These are phyloP conservation scores for Rhamphomyia laevipes DNA, from an alignment of 2,888 invertebrate genomes.

Conservation along the genomic window DNA sequence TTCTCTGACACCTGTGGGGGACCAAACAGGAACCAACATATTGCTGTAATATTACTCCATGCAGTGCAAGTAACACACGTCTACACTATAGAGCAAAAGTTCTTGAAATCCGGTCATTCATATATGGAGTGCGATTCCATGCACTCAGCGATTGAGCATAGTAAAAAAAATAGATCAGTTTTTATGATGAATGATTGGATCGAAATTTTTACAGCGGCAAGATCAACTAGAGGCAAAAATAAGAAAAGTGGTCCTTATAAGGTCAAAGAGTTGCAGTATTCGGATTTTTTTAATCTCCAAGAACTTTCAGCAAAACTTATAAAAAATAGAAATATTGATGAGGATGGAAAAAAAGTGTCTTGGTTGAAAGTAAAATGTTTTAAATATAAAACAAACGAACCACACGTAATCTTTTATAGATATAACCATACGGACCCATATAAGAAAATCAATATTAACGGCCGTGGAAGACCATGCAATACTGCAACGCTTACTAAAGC, in stretches of 20 bases:
- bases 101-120: constrained; percentile 20
- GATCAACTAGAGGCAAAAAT: constrained; percentile 4
- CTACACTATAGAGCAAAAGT: constrained; percentile 17
- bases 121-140: constrained; percentile 4
- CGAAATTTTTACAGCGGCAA: constrained; percentile 3
- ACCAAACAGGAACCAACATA: constrained; percentile 17
- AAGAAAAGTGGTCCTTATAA: constrained; percentile 1
- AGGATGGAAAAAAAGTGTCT: constrained; percentile 1
- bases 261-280: constrained; percentile 1
- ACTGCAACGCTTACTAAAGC: too few species aligned
- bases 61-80: constrained; percentile 15
- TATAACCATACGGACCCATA: neutral
- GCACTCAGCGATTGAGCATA: constrained; percentile 1
- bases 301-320: neutral
- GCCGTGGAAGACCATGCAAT: too few species aligned
- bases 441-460: neutral
- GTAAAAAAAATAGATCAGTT: constrained; percentile 2
- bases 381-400: constrained; percentile 1
- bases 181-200: constrained; percentile 2
- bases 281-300: constrained; percentile 1
- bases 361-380: constrained; percentile 6
- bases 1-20: constrained; percentile 18
- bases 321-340: constrained; percentile 1
- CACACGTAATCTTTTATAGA: neutral
- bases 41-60: constrained; percentile 14